Conservation (phyloP, 37 sponge, comb jelly and placozoan species). For the Agelas oroides region DNA sequence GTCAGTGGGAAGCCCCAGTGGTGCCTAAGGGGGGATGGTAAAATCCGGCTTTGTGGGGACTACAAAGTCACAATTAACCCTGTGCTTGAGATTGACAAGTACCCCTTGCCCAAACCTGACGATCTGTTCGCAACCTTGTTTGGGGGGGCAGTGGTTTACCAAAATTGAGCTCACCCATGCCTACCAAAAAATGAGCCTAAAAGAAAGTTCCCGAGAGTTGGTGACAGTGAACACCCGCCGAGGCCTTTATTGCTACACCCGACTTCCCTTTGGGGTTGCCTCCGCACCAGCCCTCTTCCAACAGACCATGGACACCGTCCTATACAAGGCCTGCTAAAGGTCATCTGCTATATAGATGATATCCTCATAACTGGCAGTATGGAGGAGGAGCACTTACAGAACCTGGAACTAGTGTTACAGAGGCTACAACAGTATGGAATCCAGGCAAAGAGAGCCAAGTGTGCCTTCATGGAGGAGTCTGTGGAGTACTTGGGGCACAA, state of each 20-base stretch:
- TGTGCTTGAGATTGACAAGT: conserved; percentile 29
- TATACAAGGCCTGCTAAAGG: not conserved
- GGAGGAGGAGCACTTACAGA: conserved; percentile 32
- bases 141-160: conserved; percentile 54
- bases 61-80: conserved; percentile 63
- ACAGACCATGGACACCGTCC: conserved; percentile 23
- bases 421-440: conserved; percentile 8
- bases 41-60: conserved; percentile 61
- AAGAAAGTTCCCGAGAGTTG: conserved; percentile 16
- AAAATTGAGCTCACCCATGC: conserved; percentile 57
- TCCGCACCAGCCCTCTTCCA: conserved; percentile 37
- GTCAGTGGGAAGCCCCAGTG: conserved; percentile 66
- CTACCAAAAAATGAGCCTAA: conserved; percentile 43
- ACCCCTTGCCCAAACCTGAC: conserved; percentile 54
- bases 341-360: conserved; percentile 46
- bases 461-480: conserved; percentile 13
- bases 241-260: conserved; percentile 40
- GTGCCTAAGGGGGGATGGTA: conserved; percentile 48
- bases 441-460: conserved; percentile 8
- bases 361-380: conserved; percentile 38
- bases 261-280: conserved; percentile 46
- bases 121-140: conserved; percentile 44
- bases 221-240: conserved; percentile 58
- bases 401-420: conserved; percentile 29
- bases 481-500: conserved; percentile 48